These are phyloP conservation scores for Rhadinocentrus ornatus DNA, from an alignment of 2,797 vertebrate species.

Conservation along the genomic window DNA sequence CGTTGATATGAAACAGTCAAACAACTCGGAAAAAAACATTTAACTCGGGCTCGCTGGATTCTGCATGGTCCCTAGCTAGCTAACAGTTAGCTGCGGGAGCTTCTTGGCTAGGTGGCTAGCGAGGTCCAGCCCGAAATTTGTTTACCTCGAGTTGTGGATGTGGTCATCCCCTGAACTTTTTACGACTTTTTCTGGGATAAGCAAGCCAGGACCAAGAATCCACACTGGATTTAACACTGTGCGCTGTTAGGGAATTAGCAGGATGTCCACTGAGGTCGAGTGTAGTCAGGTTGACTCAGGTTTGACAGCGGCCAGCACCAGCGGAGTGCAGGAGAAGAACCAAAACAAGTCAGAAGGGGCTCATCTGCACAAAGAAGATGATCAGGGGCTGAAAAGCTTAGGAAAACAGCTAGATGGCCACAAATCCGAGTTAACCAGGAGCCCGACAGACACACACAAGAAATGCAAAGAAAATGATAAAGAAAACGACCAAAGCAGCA, in stretches of 20 bases:
- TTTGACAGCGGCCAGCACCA: constrained; percentile 76
- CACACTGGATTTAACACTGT: constrained; percentile 73
- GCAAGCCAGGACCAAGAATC: constrained; percentile 39
- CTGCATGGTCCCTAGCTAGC: constrained; percentile 71
- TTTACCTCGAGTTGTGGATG: constrained; percentile 67
- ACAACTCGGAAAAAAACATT: constrained; percentile 32
- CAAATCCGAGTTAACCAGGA: constrained; percentile 45
- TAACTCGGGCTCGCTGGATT: constrained; percentile 54
- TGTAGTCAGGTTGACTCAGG: constrained; percentile 62
- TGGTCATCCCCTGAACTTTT: constrained; percentile 41
- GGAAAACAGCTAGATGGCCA: constrained; percentile 44
- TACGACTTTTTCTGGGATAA: constrained; percentile 48
- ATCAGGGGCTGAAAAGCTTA: constrained; percentile 45
- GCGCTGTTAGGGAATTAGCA: constrained; percentile 67
- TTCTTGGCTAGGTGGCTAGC: constrained; percentile 73
- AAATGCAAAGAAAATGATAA: constrained; percentile 75
- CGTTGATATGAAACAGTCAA: constrained; percentile 39
- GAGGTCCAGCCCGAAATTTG: constrained; percentile 74
- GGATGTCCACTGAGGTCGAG: constrained; percentile 82
- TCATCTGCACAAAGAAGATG: constrained; percentile 42
- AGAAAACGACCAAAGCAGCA: constrained; percentile 75
- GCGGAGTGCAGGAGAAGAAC: constrained; percentile 52
- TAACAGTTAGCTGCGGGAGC: constrained; percentile 70
- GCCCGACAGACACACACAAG: constrained; percentile 51
- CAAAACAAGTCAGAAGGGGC: constrained; percentile 63